Percentiles rank a stretch among this genome's conserved stretches.
phyloP scores from a whole-genome alignment of 2,888 invertebrate genomes.

The Orgyia antiqua region DNA sequence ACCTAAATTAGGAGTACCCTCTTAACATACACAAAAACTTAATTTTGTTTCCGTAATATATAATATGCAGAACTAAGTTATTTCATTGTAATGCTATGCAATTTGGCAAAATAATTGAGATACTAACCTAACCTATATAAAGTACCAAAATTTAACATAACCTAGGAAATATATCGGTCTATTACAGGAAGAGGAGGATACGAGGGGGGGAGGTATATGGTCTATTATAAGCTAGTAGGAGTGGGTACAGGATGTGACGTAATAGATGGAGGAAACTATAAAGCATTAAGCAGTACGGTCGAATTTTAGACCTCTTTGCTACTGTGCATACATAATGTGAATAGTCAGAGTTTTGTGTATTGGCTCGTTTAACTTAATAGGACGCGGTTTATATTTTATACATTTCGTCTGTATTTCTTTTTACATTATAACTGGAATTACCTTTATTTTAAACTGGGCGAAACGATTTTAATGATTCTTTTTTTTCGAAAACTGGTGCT shows the following conservation, averaged over 20 bases:
- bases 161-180: slow-evolving; percentile 1
- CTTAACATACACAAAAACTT: too few relatives aligned
- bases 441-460: too few relatives aligned
- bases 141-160: slow-evolving; percentile 5
- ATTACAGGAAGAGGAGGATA: neutral
- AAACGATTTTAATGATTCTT: too few relatives aligned
- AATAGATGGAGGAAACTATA: slow-evolving; percentile 42
- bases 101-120: neutral
- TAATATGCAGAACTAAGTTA: too few relatives aligned
- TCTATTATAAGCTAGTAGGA: neutral
- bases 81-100: neutral
- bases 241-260: slow-evolving; percentile 28
- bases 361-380: slow-evolving; percentile 16
- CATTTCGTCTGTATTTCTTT: too few relatives aligned
- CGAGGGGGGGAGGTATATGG: neutral
- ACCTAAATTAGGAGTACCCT: too few relatives aligned
- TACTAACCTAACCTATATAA: slow-evolving; percentile 2
- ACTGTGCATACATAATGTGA: slow-evolving; percentile 32
- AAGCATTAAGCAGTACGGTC: slow-evolving; percentile 38
- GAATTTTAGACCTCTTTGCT: slow-evolving; percentile 34
- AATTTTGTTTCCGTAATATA: too few relatives aligned
- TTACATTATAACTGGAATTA: too few relatives aligned
- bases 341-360: slow-evolving; percentile 12
- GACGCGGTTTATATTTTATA: too few relatives aligned
- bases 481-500: too few relatives aligned